Evolutionary conservation across 2,888 invertebrate species (phyloP), one percentile per base, ranked within the genome.

Genomic region (Euplexia lucipara): DNA sequence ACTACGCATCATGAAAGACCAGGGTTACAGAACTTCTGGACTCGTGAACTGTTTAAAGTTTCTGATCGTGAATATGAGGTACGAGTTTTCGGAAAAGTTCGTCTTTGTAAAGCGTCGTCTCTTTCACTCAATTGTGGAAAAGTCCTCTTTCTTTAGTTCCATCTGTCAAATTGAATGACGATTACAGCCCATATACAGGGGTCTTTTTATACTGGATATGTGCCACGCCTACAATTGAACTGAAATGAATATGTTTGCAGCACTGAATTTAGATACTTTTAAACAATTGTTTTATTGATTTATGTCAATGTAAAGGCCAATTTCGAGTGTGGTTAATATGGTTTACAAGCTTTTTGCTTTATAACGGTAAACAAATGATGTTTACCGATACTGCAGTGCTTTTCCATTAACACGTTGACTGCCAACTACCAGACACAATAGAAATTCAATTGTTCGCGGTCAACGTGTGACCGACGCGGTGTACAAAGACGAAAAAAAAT

Each of bases 171-270:
- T n/a, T 18, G 8, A 37, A n/a, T 26, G n/a, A 2, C 8, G 8
- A 10, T 2, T 9, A 9, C 32, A 34, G 10, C 14, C 14, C 1
- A 22, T 42, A 16, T 9, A 20, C 16, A 59, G 32, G 39, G 61
- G 5, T 49, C 71, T 41, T 16, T 34, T 22, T 64, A 63, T n/a
- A 42, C n/a, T 71, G 68, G 79, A 16, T 14, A 58, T 10, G n/a
- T 18, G 44, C 39, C 58, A 65, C 44, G 56, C 63, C 60, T 48
- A 47, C 59, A 52, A 63, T 59, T 42, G 42, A 35, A 65, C 42
- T 16, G 51, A 52, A 63, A 65, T 47, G 58, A 37, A 62, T 56
- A 44, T 37, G 20, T 47, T 49, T 37, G 20, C 7, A 58, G 20
- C 12, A 34, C 14, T 57, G 63, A 37, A 42, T 52, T 52, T 51